These are phyloP conservation scores for Stegana nigrithorax DNA, from an alignment of 2,888 invertebrate species.

Conservation along the genomic window DNA sequence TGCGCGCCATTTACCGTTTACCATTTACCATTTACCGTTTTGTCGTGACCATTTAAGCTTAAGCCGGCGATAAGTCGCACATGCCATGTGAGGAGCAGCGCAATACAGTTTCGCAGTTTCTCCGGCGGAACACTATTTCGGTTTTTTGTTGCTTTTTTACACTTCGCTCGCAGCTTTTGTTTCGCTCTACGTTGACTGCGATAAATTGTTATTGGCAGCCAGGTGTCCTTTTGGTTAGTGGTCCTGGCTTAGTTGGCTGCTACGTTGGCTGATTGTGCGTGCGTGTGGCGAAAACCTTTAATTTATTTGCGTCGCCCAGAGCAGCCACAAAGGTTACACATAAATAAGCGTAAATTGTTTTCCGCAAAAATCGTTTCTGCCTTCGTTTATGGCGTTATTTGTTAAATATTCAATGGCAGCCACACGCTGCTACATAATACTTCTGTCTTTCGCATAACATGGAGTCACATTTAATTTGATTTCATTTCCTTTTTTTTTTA, in stretches of 20 bases:
- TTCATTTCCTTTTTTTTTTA: too few relatives aligned
- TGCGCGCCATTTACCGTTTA: conserved; percentile 8
- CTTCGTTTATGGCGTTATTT: too few relatives aligned
- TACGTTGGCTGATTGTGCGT: not conserved
- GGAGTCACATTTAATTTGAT: too few relatives aligned
- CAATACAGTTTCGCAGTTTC: too few relatives aligned
- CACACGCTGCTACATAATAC: too few relatives aligned
- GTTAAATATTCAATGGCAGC: too few relatives aligned
- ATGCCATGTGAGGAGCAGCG: too few relatives aligned
- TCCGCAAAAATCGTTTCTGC: too few relatives aligned
- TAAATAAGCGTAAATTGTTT: conserved; percentile 47
- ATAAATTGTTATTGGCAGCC: conserved; percentile 58
- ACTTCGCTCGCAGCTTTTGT: conserved; percentile 10
- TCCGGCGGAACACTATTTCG: too few relatives aligned
- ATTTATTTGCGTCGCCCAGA: conserved; percentile 55
- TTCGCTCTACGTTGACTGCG: conserved; percentile 31
- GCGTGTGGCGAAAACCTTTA: conserved; percentile 49
- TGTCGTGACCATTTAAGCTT: conserved; percentile 36
- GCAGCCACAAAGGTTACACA: conserved; percentile 46
- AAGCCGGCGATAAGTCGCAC: conserved; percentile 58
- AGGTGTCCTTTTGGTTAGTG: too few relatives aligned
- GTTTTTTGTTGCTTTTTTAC: conserved; percentile 37
- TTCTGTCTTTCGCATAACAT: too few relatives aligned
- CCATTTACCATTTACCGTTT: conserved; percentile 39
- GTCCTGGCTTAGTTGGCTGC: conserved; percentile 21